A percentile compares a stretch with the other conserved stretches of the same genome.
Evolutionary conservation across 1,140 invertebrate species (phyloP).

Genomic region (Scylla paramamosain): DNA sequence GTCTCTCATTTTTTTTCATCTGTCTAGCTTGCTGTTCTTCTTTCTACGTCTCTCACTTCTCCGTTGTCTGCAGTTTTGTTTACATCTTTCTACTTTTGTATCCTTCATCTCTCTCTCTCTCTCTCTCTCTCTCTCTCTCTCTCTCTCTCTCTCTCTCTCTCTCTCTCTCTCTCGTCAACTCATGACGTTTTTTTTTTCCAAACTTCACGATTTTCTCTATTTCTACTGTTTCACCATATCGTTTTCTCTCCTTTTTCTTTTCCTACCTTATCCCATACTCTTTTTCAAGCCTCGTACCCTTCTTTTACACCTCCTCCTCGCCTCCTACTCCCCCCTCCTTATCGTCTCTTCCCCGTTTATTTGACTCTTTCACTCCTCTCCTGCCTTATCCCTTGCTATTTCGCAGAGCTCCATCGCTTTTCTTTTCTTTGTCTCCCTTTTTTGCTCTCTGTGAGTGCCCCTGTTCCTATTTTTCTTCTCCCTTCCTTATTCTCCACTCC

Average conservation of each 20-base stretch:
- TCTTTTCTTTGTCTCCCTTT: too few species aligned
- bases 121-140: conserved; percentile 23
- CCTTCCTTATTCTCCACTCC: not conserved
- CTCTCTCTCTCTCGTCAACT: not conserved
- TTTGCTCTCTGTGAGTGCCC: too few species aligned
- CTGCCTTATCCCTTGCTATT: not conserved
- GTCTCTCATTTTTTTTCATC: not conserved
- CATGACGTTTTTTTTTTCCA: not conserved
- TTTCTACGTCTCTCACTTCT: not conserved
- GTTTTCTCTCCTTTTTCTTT: not conserved
- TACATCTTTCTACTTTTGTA: not conserved
- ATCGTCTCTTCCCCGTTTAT: not conserved
- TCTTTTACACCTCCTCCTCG: not conserved
- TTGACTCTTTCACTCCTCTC: not conserved
- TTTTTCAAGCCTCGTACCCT: not conserved
- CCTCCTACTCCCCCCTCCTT: not conserved
- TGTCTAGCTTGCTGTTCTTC: not conserved
- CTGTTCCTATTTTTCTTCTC: not conserved
- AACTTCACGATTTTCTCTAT: not conserved
- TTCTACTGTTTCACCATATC: not conserved
- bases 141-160: not conserved
- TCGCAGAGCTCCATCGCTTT: too few species aligned
- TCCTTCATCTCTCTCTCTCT: not conserved
- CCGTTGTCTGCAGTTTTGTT: not conserved
- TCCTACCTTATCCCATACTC: not conserved